Evolutionary conservation across 2,797 vertebrate species (phyloP).

Genomic region (Esox masquinongy): DNA sequence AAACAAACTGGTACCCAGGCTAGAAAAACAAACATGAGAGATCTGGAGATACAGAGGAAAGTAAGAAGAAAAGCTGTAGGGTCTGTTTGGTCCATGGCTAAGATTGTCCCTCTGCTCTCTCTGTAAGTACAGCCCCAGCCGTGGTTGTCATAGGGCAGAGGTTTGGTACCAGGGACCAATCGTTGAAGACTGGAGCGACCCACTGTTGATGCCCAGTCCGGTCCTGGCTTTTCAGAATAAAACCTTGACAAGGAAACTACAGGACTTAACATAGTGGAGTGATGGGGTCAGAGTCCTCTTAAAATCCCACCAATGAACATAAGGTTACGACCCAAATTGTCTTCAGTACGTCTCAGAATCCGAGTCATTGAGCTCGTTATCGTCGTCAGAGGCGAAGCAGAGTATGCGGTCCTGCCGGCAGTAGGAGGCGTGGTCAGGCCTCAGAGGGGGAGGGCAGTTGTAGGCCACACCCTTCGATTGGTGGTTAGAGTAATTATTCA

Average conservation of each 20-base stretch:
- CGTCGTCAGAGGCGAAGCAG: conserved; percentile 81
- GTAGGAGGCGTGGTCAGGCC: conserved; percentile 85
- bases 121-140: background rate
- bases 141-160: background rate
- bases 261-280: background rate
- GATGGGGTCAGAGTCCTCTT: background rate
- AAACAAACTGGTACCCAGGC: background rate
- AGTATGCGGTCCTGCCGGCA: conserved; percentile 86
- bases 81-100: background rate
- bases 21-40: background rate
- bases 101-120: background rate
- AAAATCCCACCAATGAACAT: conserved; percentile 46
- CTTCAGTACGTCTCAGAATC: conserved; percentile 95
- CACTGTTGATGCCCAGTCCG: background rate
- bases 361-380: conserved; percentile 93
- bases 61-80: background rate
- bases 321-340: conserved; percentile 6
- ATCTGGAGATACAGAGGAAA: background rate
- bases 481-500: conserved; percentile 84
- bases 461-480: conserved; percentile 92
- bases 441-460: conserved; percentile 82
- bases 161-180: background rate
- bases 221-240: background rate
- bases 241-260: background rate
- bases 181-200: background rate